These are phyloP conservation scores for Nipponia nippon DNA, from an alignment of 2,113 vertebrate genomes.

Conservation along the genomic window DNA sequence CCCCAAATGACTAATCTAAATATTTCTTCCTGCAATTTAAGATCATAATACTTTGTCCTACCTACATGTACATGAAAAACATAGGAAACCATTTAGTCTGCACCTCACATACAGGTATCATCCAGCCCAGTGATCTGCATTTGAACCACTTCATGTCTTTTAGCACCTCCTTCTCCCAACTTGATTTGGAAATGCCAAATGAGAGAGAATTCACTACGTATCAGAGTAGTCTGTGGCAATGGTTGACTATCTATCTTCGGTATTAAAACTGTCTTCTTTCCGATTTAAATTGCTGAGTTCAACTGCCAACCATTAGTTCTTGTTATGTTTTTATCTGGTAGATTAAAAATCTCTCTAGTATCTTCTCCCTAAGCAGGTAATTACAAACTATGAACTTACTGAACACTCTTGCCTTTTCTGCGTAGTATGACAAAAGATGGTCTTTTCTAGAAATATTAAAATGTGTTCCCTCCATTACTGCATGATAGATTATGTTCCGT, in stretches of 20 bases:
- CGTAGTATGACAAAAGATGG: neutral
- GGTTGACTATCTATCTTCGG: neutral
- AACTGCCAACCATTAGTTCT: neutral
- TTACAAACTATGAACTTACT: conserved; percentile 24
- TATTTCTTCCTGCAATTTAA: neutral
- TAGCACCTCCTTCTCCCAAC: neutral
- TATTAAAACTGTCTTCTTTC: neutral
- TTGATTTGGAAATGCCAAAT: neutral
- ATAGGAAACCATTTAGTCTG: neutral
- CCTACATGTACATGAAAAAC: neutral
- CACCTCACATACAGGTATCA: neutral
- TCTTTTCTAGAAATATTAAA: conserved; percentile 45
- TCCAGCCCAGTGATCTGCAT: neutral
- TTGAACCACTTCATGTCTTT: neutral
- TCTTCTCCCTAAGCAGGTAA: conserved; percentile 10
- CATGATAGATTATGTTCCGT: neutral
- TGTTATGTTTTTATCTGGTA: neutral
- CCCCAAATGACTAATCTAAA: neutral
- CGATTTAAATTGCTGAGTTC: neutral
- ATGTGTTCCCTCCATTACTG: neutral
- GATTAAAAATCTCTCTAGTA: neutral
- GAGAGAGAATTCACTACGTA: neutral
- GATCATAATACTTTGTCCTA: neutral
- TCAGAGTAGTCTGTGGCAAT: neutral
- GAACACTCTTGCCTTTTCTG: conserved; percentile 14